Base-by-base conservation (phyloP, 2,113 vertebrate species). In the Tautogolabrus adspersus region DNA sequence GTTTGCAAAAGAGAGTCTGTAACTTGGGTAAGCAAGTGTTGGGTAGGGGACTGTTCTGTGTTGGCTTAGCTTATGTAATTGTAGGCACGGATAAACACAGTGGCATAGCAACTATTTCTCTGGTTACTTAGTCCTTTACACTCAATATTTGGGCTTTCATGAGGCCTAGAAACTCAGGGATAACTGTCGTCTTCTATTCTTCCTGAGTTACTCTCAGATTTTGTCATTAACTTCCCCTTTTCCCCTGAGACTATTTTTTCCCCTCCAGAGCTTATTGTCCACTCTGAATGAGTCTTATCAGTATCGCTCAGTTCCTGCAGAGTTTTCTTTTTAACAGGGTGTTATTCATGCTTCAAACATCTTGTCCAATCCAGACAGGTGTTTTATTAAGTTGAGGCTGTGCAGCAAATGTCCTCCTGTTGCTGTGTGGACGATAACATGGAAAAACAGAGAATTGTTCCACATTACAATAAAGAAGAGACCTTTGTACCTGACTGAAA, bases 291-390 rank as follows among this genome's bases (percentile, higher is more conserved):
- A 3, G 47, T 49, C 18, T 49, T 49, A 49, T 16, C 47, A 49
- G 15, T 49, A 18, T 49, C 47, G 3, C 47, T 18, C 16, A 49
- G 47, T 49, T 49, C 47, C 47, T 19, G 47, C 47, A 10, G 44
- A 34, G 22, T 23, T 44, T 42, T 34, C 0, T 34, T 42, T 42
- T 21, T 37, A 34, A 30, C 22, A 18, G 9, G 12, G 6, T 52
- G n/a, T 52, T 55, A 44, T 21, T 63, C 13, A 49, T 65, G 23
- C 1, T n/a, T n/a, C 54, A 44, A 67, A 54, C 56, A 70, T 77
- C 42, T 42, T 57, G 63, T 40, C 51, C 40, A 6, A 3, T 47
- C 40, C 16, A 8, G 10, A 47, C 34, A 64, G 16, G 16, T 44
- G 18, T 71, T 44, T 18, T 21, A 2, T 23, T 38, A 15, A n/a